Evolutionary conservation across 2,113 vertebrate genomes (phyloP).

Genomic region (Tiliqua scincoides): DNA sequence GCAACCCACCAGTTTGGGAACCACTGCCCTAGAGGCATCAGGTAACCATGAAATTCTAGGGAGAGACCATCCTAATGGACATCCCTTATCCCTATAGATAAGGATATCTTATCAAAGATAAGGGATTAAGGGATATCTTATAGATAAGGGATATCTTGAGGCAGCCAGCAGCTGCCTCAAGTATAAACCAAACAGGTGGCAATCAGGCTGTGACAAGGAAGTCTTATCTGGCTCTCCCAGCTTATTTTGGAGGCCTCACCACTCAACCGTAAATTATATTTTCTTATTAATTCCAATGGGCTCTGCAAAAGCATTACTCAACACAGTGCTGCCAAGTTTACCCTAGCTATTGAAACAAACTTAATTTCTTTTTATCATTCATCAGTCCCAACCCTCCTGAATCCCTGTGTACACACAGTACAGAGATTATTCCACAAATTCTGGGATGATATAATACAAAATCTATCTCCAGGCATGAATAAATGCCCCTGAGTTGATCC

Average conservation of each 20-base stretch:
- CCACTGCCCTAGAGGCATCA: no score
- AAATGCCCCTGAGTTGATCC: not conserved
- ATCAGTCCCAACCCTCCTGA: not conserved
- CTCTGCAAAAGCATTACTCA: not conserved
- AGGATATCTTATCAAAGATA: no score
- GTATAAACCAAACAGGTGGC: no score
- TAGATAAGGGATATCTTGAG: no score
- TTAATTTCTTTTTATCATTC: not conserved
- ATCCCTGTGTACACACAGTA: not conserved
- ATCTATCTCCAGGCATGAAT: not conserved
- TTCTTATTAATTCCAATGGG: not conserved
- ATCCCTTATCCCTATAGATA: no score
- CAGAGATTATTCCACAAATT: not conserved
- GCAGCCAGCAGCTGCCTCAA: no score
- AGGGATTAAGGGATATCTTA: no score
- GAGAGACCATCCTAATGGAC: no score
- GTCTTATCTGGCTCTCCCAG: not conserved
- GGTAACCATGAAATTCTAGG: no score
- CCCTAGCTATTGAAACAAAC: not conserved
- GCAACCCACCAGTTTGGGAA: no score
- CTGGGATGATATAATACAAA: constrained; percentile 7
- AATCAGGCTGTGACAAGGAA: not conserved
- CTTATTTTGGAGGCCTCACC: not conserved
- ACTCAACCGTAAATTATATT: not conserved
- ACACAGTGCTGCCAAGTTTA: not conserved